Evolutionary conservation across 2,888 invertebrate species (phyloP), one percentile per base, ranked within the genome.

Genomic region (Diabrotica balteata): DNA sequence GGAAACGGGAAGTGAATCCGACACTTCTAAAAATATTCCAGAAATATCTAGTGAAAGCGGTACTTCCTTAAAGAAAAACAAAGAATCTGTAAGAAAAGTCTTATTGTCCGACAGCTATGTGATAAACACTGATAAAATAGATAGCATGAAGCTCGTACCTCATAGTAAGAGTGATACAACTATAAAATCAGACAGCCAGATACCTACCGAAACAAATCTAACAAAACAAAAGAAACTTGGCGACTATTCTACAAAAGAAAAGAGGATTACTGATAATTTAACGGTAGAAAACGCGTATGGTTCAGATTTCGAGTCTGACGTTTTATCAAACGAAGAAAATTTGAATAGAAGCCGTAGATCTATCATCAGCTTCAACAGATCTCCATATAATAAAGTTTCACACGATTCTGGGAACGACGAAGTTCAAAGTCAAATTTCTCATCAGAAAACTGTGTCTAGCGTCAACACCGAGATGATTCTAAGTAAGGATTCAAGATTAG

Each of bases 11-110:
- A 83, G 81, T 69, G 84, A 82, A 71, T 84, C 83, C 7, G 84
- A 84, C 74, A 84, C 84, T 47, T 84, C 84, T 4, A 84, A 83
- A 73, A 82, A 84, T 73, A 84, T 84, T 73, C 84, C 84, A 7
- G 83, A 84, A 59, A 80, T 84, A 68, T 80, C 82, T 1, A 81
- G 79, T 58, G 84, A 83, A 73, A 80, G 79, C 69, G 76, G 74
- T 9, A 68, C 73, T 22, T 77, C 76, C 6, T 61, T 73, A 11
- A 72, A 67, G 55, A 68, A 67, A 60, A 75, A 73, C 55, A 69
- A 73, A 4, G 71, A 72, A 49, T 70, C 69, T 8, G 70, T 70
- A 0, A 70, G 44, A 52, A 67, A 57, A 53, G 67, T 60, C 53
- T 50, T 63, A 45, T 53, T 47, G 17, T 59, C 54, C n/a, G 60